Conservation (phyloP, 2,888 invertebrate species). For the Charanyca ferruginea region DNA sequence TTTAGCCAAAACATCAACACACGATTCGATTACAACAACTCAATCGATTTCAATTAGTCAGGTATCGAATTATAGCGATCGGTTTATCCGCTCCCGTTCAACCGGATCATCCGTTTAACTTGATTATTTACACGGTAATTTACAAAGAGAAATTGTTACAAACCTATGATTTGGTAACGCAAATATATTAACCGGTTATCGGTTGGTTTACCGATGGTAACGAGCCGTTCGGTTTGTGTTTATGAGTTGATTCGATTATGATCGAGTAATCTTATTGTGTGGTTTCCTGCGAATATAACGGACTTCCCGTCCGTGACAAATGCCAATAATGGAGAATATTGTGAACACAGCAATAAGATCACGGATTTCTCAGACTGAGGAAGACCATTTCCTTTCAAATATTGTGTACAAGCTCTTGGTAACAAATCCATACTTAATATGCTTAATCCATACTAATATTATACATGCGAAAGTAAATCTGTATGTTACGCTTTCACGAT, state of each 20-base stretch:
- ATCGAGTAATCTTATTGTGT: conserved; percentile 43
- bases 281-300: conserved; percentile 17
- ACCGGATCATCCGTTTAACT: conserved; percentile 54
- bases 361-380: neutral
- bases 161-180: conserved; percentile 46
- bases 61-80: conserved; percentile 58
- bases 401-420: neutral
- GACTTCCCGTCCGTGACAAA: conserved; percentile 17
- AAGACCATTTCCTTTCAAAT: neutral
- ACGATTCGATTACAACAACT: conserved; percentile 46
- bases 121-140: conserved; percentile 60
- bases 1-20: conserved; percentile 26
- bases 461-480: too few relatives aligned
- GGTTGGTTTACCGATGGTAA: conserved; percentile 37
- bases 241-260: conserved; percentile 50
- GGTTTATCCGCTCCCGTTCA: conserved; percentile 44
- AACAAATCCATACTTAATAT: too few relatives aligned
- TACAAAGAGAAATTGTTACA: conserved; percentile 60
- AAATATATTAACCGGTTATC: conserved; percentile 38
- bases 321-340: conserved; percentile 20
- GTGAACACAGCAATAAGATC: conserved; percentile 13
- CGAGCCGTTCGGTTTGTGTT: conserved; percentile 26
- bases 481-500: too few relatives aligned
- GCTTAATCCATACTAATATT: too few relatives aligned
- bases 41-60: conserved; percentile 59